Evolutionary conservation across 2,888 invertebrate species (phyloP).

Genomic region (Archips crataeganus): DNA sequence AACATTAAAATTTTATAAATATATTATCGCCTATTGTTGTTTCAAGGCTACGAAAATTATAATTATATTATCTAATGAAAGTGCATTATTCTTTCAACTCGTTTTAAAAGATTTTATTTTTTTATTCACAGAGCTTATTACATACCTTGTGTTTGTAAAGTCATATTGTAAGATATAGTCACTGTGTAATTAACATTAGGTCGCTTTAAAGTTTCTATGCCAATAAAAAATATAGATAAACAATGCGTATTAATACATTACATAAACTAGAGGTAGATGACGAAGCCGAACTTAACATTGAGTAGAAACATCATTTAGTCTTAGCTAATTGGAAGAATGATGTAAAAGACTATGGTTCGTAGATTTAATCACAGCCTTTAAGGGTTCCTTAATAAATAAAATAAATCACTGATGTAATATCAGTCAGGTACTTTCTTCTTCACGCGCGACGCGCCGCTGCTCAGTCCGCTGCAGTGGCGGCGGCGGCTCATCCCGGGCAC

Average conservation of each 20-base stretch:
- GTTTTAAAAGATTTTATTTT: slow-evolving; percentile 73
- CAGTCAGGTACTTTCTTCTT: slow-evolving; percentile 68
- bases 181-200: slow-evolving; percentile 71
- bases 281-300: slow-evolving; percentile 11
- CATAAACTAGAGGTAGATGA: slow-evolving; percentile 43
- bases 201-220: slow-evolving; percentile 79
- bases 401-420: slow-evolving; percentile 15
- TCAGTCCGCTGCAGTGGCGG: slow-evolving; percentile 33
- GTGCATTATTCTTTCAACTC: slow-evolving; percentile 70
- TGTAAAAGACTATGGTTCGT: slow-evolving; percentile 38
- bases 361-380: slow-evolving; percentile 60
- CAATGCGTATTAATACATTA: slow-evolving; percentile 57
- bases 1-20: slow-evolving; percentile 27
- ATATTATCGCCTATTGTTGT: slow-evolving; percentile 47
- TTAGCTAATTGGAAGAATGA: slow-evolving; percentile 27
- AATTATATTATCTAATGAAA: slow-evolving; percentile 53
- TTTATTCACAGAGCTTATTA: slow-evolving; percentile 72
- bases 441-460: slow-evolving; percentile 42
- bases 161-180: slow-evolving; percentile 77
- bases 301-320: not conserved
- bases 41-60: slow-evolving; percentile 49
- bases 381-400: slow-evolving; percentile 44
- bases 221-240: slow-evolving; percentile 68
- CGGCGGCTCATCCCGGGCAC: slow-evolving; percentile 75
- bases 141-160: slow-evolving; percentile 62